Conservation (phyloP, 2,113 vertebrate genomes). For the Phainopepla nitens region DNA sequence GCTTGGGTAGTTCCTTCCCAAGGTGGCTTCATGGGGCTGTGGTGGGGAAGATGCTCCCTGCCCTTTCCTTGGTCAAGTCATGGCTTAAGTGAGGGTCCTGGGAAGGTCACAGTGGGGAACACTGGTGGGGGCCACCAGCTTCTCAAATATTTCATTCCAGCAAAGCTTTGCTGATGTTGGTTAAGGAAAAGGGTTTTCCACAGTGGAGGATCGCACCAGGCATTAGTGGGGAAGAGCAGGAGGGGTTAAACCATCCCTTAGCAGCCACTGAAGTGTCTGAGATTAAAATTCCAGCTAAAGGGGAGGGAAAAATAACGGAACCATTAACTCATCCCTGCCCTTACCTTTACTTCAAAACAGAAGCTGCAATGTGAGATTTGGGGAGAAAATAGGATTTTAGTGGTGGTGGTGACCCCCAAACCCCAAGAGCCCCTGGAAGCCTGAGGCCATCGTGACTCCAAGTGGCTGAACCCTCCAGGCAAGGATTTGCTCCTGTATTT, state of each 20-base stretch:
- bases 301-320: neutral
- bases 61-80: neutral
- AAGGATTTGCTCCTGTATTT: slow-evolving; percentile 43
- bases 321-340: neutral
- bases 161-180: neutral
- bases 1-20: neutral
- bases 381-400: neutral
- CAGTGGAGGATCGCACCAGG: accelerated
- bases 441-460: neutral
- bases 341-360: slow-evolving; percentile 12
- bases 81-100: neutral
- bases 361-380: neutral
- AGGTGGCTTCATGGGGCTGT: neutral
- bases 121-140: neutral
- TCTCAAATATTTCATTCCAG: neutral
- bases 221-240: neutral
- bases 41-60: neutral
- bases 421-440: neutral
- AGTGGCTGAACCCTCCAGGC: neutral
- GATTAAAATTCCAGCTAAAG: neutral
- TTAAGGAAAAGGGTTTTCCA: neutral
- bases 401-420: slow-evolving; percentile 11
- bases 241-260: neutral
- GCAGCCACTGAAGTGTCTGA: neutral
- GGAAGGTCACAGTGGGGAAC: neutral